phyloP scores from a whole-genome alignment of 2,888 invertebrate species.

The Hylaea fasciaria region DNA sequence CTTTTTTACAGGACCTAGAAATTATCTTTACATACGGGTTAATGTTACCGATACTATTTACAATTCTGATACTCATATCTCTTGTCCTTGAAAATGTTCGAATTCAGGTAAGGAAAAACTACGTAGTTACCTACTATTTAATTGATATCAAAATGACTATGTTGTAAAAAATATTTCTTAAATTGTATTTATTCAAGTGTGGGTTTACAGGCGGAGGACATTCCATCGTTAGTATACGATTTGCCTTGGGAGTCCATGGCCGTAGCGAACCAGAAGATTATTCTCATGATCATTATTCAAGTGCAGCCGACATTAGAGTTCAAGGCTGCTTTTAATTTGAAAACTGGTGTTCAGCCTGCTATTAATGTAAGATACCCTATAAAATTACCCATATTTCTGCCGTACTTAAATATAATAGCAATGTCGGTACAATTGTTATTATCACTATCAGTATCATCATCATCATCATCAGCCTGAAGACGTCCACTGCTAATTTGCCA shows the following conservation, averaged over 20 bases:
- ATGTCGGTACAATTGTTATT: too few species aligned
- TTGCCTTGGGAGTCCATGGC: slow-evolving; percentile 56
- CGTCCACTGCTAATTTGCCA: too few species aligned
- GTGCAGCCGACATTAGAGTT: slow-evolving; percentile 48
- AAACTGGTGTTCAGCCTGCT: slow-evolving; percentile 50
- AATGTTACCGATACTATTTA: slow-evolving; percentile 18
- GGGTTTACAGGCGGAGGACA: slow-evolving; percentile 49
- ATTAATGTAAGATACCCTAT: slow-evolving; percentile 10
- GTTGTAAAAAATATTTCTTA: too few species aligned
- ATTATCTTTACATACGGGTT: slow-evolving; percentile 6
- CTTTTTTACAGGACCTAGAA: slow-evolving; percentile 40
- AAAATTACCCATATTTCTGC: too few species aligned
- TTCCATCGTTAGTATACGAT: slow-evolving; percentile 45
- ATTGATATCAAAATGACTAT: too few species aligned
- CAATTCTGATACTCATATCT: slow-evolving; percentile 45
- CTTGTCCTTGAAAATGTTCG: slow-evolving; percentile 46
- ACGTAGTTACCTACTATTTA: too few species aligned
- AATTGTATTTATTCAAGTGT: too few species aligned
- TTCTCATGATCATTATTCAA: slow-evolving; percentile 45
- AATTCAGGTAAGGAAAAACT: slow-evolving; percentile 7
- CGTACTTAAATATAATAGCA: too few species aligned
- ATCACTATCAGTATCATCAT: too few species aligned
- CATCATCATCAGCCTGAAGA: too few species aligned
- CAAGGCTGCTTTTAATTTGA: slow-evolving; percentile 47
- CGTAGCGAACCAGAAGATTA: slow-evolving; percentile 47